Conservation (phyloP, 2,113 vertebrate species). For the Chaenocephalus aceratus region DNA sequence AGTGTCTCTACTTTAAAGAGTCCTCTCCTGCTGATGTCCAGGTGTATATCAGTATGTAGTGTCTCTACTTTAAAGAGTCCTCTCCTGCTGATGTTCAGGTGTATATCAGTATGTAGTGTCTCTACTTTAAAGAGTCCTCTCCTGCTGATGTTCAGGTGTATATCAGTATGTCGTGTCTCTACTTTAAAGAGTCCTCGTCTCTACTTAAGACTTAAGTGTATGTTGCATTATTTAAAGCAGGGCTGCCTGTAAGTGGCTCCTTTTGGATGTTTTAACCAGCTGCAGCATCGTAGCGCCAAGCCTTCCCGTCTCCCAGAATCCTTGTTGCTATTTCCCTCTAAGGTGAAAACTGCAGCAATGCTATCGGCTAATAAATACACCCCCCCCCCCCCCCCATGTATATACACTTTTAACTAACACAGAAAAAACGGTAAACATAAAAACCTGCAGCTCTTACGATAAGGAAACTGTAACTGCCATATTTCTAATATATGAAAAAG, state of each 20-base stretch:
- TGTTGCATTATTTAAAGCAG: constrained; percentile 55
- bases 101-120: too few relatives aligned
- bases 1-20: too few relatives aligned
- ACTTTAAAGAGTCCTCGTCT: too few relatives aligned
- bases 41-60: too few relatives aligned
- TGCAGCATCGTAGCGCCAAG: constrained; percentile 39
- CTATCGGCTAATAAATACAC: constrained; percentile 24
- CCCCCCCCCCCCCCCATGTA: constrained; percentile 7
- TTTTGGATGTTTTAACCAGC: constrained; percentile 63
- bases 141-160: too few relatives aligned
- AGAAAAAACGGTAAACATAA: background rate
- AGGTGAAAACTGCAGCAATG: constrained; percentile 32
- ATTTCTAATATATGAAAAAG: too few relatives aligned
- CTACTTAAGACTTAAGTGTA: background rate
- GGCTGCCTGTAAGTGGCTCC: constrained; percentile 41
- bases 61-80: too few relatives aligned
- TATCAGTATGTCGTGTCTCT: too few relatives aligned
- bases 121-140: too few relatives aligned
- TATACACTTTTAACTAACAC: constrained; percentile 17
- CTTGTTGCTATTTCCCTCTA: background rate
- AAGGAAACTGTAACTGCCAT: background rate
- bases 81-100: too few relatives aligned
- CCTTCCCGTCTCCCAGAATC: constrained; percentile 12
- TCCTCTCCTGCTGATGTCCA: too few relatives aligned
- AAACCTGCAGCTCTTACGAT: constrained; percentile 13